Evolutionary conservation across 2,113 vertebrate genomes (phyloP).

Genomic region (Cairina moschata): DNA sequence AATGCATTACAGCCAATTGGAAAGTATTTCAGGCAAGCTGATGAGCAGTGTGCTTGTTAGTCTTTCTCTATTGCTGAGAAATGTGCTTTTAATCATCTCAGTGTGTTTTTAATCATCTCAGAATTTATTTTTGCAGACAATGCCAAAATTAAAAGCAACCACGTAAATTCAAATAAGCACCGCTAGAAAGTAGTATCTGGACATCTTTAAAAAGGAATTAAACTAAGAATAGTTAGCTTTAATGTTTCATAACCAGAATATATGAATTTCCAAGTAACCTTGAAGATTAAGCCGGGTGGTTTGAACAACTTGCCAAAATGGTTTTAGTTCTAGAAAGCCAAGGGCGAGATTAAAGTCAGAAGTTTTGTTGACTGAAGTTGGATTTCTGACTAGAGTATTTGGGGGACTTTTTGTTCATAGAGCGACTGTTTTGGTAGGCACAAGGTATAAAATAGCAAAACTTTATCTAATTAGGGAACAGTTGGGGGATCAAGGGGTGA

Average conservation of each 20-base stretch:
- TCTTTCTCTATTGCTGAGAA: background rate
- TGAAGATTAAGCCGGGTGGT: background rate
- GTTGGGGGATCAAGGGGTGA: background rate
- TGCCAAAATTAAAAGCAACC: constrained; percentile 35
- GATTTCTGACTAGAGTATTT: background rate
- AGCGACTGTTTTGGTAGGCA: background rate
- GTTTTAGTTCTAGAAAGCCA: background rate
- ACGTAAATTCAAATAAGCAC: constrained; percentile 4
- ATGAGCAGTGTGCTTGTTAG: constrained; percentile 14
- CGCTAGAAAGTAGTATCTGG: background rate
- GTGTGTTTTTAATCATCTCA: constrained; percentile 35
- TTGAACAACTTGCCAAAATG: background rate
- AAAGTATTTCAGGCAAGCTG: constrained; percentile 21
- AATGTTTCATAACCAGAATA: background rate
- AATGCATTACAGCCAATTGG: background rate
- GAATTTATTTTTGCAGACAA: constrained; percentile 20
- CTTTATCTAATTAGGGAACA: background rate
- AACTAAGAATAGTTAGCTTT: background rate
- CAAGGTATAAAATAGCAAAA: background rate
- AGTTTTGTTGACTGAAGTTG: background rate
- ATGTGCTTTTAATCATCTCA: constrained; percentile 46
- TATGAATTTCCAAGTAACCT: background rate
- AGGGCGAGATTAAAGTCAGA: background rate
- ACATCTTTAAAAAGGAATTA: background rate
- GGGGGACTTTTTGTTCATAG: background rate